These are phyloP conservation scores for Drosophila borealis DNA, from an alignment of 2,888 invertebrate genomes.

Conservation along the genomic window DNA sequence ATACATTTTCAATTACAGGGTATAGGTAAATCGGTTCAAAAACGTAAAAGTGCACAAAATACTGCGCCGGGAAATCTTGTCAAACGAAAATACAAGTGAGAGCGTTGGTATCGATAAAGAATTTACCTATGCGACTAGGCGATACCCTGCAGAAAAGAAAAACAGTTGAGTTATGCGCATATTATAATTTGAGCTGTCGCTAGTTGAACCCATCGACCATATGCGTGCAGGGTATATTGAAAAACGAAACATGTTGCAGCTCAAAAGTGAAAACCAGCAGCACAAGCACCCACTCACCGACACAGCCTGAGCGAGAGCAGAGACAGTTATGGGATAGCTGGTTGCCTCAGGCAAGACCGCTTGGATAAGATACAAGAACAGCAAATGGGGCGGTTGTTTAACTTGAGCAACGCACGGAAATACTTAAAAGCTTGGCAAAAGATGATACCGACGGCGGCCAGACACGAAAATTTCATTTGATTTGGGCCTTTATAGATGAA, in stretches of 20 bases:
- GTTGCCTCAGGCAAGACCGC: constrained; percentile 51
- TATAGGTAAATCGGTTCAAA: constrained; percentile 17
- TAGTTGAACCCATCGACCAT: background rate
- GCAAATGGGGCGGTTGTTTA: constrained; percentile 19
- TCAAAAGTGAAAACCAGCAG: constrained; percentile 62
- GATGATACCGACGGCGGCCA: constrained; percentile 7
- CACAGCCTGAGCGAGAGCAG: background rate
- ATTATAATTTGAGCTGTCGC: background rate
- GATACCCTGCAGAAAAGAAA: constrained; percentile 18
- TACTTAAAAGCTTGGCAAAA: constrained; percentile 54
- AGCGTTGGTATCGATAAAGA: too few relatives aligned
- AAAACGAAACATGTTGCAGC: constrained; percentile 41
- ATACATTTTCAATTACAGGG: background rate
- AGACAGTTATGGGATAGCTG: constrained; percentile 19
- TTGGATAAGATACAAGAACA: constrained; percentile 28
- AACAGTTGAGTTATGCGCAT: too few relatives aligned
- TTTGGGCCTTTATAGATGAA: constrained; percentile 25
- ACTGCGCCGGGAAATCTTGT: constrained; percentile 31
- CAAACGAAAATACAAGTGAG: constrained; percentile 23
- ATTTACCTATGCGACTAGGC: background rate
- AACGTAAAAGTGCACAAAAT: constrained; percentile 6
- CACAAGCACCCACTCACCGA: background rate
- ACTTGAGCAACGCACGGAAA: constrained; percentile 59
- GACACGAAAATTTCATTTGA: constrained; percentile 48
- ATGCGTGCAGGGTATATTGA: constrained; percentile 11